Evolutionary conservation across 1,140 invertebrate species (phyloP), one percentile per base, ranked within the genome.

Genomic region (Anadara kagoshimensis): DNA sequence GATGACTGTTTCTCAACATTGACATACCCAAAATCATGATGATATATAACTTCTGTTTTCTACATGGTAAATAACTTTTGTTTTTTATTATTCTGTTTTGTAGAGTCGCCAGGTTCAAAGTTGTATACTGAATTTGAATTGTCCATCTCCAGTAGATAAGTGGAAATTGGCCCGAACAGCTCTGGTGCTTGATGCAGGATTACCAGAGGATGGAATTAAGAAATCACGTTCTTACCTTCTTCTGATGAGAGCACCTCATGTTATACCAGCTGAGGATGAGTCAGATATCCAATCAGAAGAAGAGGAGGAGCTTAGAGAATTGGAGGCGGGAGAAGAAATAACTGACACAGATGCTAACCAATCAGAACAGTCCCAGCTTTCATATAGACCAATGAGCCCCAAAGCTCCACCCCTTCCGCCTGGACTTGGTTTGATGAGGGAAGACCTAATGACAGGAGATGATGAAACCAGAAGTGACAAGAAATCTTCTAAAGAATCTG

Each of bases 331-430:
- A 59, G 81, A 81, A 16, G 78, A 80, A 47, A 74, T 75, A 14
- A 69, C 73, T 14, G 75, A 79, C 51, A 67, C 63, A 58, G 75
- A 72, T 45, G 43, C 51, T 51, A 63, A 81, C 59, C 76, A 75
- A 47, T 84, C 83, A 12, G 76, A 82, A 36, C 78, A 73, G 22
- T 87, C 85, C 10, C 86, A 87, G 73, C 65, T 88, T 51, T 88
- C 87, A 10, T 85, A 86, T 73, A 85, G 82, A 68, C 64, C 84
- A 49, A 75, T 87, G 68, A 81, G 84, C 14, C 86, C 87, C 0
- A 82, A 87, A 68, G 85, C 83, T 11, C 76, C 82, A 8, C 85
- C 87, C 22, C 76, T 86, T 0, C 87, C 87, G 12, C 78, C 79
- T 66, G 81, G 75, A 5, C 76, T 88, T 18, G 78, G 72, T 10